phyloP scores from a whole-genome alignment of 2,113 vertebrate species.

The Calyptomena viridis region DNA sequence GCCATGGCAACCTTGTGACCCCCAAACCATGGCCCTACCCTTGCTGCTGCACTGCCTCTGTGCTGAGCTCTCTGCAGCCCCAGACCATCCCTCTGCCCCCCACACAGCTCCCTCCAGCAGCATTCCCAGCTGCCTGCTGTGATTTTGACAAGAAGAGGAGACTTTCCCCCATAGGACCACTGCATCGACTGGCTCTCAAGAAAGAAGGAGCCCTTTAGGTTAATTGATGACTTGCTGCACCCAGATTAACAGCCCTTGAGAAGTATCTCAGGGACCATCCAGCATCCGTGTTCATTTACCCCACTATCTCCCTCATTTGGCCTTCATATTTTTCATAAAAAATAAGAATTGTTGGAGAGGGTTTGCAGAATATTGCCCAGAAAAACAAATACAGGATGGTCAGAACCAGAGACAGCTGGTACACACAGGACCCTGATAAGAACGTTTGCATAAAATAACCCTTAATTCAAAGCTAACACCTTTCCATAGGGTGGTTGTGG shows the following conservation, averaged over 20 bases:
- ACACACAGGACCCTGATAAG: background rate
- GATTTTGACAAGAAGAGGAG: background rate
- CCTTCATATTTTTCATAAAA: background rate
- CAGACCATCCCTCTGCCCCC: background rate
- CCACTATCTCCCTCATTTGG: fast-evolving
- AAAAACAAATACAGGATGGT: background rate
- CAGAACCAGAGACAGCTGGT: background rate
- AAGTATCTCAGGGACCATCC: background rate
- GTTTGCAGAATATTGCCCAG: background rate
- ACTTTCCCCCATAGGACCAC: background rate
- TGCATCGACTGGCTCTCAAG: background rate
- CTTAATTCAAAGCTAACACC: background rate
- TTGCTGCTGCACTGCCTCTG: background rate
- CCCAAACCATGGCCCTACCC: background rate
- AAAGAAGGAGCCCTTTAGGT: background rate
- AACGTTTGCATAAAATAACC: background rate
- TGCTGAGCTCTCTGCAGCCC: background rate
- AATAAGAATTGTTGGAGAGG: background rate
- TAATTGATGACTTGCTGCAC: background rate
- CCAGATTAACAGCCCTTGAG: background rate
- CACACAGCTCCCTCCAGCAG: fast-evolving
- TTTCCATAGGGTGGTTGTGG: background rate
- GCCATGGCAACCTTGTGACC: background rate
- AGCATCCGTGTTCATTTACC: background rate
- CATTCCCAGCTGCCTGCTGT: background rate